Conservation (phyloP, 2,888 invertebrate species). For the Acanthoscelides obtectus region DNA sequence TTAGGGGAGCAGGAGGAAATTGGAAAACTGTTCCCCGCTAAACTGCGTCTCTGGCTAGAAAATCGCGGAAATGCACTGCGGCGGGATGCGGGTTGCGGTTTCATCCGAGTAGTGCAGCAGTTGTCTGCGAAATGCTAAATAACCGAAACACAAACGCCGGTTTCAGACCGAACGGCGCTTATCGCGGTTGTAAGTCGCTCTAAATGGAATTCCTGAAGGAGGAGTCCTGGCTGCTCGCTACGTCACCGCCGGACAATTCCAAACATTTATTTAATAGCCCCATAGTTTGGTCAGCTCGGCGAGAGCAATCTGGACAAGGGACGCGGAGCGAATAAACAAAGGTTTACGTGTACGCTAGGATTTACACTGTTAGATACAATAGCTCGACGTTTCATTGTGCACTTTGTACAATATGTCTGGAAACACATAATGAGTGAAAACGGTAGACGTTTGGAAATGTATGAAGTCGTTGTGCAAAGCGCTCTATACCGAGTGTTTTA, state of each 20-base stretch:
- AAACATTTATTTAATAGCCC: neutral
- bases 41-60: neutral
- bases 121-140: neutral
- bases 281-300: neutral
- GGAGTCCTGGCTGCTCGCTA: neutral
- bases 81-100: neutral
- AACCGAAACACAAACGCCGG: neutral
- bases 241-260: neutral
- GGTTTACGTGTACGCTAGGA: neutral
- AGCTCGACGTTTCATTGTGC: neutral
- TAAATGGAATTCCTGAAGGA: neutral
- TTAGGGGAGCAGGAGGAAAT: too few species aligned
- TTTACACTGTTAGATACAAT: neutral
- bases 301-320: neutral
- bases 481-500: too few species aligned
- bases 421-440: neutral
- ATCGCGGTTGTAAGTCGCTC: neutral
- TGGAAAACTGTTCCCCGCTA: neutral
- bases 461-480: neutral
- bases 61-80: neutral
- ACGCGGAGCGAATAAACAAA: neutral
- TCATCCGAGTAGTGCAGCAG: neutral
- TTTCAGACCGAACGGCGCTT: neutral
- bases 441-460: neutral
- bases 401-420: neutral